phyloP scores from a whole-genome alignment of 2,113 vertebrate genomes.

The Ochotona curzoniae region DNA sequence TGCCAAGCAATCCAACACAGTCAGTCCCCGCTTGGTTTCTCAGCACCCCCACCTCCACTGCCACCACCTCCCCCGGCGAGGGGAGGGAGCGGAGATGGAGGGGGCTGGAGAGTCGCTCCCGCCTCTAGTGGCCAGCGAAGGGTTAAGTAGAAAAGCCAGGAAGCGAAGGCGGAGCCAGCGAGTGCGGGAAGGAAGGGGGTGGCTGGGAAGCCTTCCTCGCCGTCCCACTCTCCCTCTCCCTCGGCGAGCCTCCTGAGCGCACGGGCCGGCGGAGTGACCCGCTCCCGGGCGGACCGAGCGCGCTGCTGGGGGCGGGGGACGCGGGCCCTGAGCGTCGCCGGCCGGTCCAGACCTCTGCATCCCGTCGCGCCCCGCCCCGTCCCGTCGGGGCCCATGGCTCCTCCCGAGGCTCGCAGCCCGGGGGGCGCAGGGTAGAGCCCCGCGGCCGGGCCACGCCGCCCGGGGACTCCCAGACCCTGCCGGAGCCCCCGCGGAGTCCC shows the following conservation, averaged over 20 bases:
- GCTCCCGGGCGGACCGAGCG: not conserved
- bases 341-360: conserved; percentile 41
- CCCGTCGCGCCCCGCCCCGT: conserved; percentile 54
- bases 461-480: conserved; percentile 60
- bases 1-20: not conserved
- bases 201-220: conserved; percentile 64
- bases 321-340: conserved; percentile 1
- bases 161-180: conserved; percentile 77
- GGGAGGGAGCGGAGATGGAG: not conserved
- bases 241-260: conserved; percentile 64
- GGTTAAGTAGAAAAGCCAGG: conserved; percentile 73
- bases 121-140: conserved; percentile 56
- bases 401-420: conserved; percentile 65
- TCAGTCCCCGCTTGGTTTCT: too few relatives aligned
- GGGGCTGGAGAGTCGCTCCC: conserved; percentile 23
- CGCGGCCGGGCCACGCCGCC: conserved; percentile 8
- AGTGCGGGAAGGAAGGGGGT: conserved; percentile 68
- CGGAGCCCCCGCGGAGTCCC: conserved; percentile 68
- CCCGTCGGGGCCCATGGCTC: conserved; percentile 81
- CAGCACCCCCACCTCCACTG: too few relatives aligned
- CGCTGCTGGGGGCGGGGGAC: conserved; percentile 8
- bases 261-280: conserved; percentile 36
- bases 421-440: conserved; percentile 77
- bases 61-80: not conserved
- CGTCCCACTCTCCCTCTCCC: conserved; percentile 72